Percentiles rank a stretch among this genome's conserved stretches.
These are phyloP conservation scores for Amiota communis DNA, from an alignment of 2,888 invertebrate genomes.

Conservation along the genomic window DNA sequence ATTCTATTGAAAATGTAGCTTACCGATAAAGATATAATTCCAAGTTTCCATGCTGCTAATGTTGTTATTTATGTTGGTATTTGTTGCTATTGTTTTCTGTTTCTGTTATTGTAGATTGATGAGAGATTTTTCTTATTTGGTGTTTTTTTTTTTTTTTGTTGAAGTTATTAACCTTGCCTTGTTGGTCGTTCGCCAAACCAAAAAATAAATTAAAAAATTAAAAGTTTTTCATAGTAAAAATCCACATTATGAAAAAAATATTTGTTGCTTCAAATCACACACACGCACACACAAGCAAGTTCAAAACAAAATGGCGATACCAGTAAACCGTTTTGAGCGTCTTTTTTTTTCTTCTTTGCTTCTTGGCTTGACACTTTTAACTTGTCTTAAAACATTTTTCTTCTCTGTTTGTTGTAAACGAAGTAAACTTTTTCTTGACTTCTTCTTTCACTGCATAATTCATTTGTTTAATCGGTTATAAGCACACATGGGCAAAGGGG, in stretches of 20 bases:
- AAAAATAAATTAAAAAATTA: background rate
- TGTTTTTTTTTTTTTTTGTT: background rate
- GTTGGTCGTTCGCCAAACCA: constrained; percentile 29
- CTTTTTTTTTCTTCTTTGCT: constrained; percentile 33
- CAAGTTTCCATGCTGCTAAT: constrained; percentile 44
- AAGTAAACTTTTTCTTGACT: background rate
- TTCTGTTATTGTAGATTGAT: background rate
- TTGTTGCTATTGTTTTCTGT: constrained; percentile 37
- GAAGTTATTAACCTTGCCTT: constrained; percentile 13
- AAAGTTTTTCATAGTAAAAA: background rate
- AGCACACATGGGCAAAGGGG: constrained; percentile 47
- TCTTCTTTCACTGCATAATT: constrained; percentile 20
- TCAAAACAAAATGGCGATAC: constrained; percentile 54
- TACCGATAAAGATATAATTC: constrained; percentile 63
- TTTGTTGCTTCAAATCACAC: no score
- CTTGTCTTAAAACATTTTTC: constrained; percentile 18
- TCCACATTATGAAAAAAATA: constrained; percentile 12
- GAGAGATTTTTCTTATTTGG: constrained; percentile 28
- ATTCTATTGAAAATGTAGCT: constrained; percentile 37
- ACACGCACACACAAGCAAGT: constrained; percentile 22
- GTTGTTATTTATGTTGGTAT: background rate
- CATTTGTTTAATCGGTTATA: constrained; percentile 22
- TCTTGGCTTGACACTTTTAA: constrained; percentile 32
- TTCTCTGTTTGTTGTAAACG: background rate
- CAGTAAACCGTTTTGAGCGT: constrained; percentile 40